Evolutionary conservation across 2,888 invertebrate species (phyloP).

Genomic region (Blera fallax): DNA sequence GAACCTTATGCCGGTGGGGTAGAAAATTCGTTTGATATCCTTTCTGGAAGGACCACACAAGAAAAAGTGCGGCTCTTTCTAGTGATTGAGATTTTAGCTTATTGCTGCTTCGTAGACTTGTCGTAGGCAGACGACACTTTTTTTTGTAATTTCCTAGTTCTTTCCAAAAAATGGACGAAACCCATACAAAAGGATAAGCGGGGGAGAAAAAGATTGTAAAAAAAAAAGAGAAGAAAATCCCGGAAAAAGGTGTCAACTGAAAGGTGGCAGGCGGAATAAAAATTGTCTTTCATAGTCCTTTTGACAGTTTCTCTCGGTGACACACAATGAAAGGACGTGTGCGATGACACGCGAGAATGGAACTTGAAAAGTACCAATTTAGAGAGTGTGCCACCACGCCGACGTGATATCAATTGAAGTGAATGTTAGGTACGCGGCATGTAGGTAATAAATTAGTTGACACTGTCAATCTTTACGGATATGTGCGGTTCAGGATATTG

Average conservation of each 20-base stretch:
- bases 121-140: slow-evolving; percentile 54
- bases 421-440: neutral
- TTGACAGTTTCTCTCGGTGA: slow-evolving; percentile 12
- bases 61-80: neutral
- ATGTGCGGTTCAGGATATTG: neutral
- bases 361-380: slow-evolving; percentile 31
- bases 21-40: slow-evolving; percentile 15
- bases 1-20: slow-evolving; percentile 29
- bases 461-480: slow-evolving; percentile 24
- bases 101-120: slow-evolving; percentile 49
- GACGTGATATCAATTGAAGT: slow-evolving; percentile 37
- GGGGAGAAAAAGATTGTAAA: neutral
- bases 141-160: slow-evolving; percentile 50
- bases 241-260: neutral
- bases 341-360: slow-evolving; percentile 3
- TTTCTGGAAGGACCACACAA: neutral
- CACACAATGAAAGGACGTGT: slow-evolving; percentile 26
- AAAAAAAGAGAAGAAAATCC: neutral
- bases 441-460: slow-evolving; percentile 14
- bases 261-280: neutral
- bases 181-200: slow-evolving; percentile 13
- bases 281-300: slow-evolving; percentile 3
- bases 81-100: slow-evolving; percentile 32
- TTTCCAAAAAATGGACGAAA: slow-evolving; percentile 16
- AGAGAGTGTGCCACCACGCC: slow-evolving; percentile 9